Percentiles rank a stretch among this genome's conserved stretches.
phyloP scores from a whole-genome alignment of 2,113 vertebrate species.

The Cephalopterus ornatus region DNA sequence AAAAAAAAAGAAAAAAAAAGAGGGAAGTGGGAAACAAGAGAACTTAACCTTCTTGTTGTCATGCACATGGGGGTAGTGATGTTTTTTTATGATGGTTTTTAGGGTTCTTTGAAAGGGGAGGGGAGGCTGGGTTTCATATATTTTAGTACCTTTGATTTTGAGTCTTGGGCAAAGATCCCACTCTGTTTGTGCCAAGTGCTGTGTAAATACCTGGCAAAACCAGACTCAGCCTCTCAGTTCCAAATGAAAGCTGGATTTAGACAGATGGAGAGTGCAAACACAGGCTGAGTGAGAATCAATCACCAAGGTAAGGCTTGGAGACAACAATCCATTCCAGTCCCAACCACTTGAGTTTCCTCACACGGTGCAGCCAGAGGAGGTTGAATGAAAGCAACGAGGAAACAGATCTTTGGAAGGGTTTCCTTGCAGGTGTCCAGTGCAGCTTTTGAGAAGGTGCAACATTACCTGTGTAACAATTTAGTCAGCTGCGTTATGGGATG shows the following conservation, averaged over 20 bases:
- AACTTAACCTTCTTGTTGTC: neutral
- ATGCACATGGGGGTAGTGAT: neutral
- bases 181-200: neutral
- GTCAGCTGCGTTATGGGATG: neutral
- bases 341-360: neutral
- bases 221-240: neutral
- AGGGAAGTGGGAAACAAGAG: rapidly evolving
- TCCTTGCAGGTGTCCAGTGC: neutral
- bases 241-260: neutral
- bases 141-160: neutral
- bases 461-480: neutral
- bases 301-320: too few relatives aligned
- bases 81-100: neutral
- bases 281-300: neutral
- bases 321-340: neutral
- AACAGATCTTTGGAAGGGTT: neutral
- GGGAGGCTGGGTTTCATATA: neutral
- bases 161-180: neutral
- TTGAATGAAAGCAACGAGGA: neutral
- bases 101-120: neutral
- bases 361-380: neutral
- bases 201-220: neutral
- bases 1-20: too few relatives aligned
- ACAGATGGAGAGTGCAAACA: neutral
- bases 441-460: neutral